Evolutionary conservation across 2,797 vertebrate genomes (phyloP).

Genomic region (Pristis pectinata): DNA sequence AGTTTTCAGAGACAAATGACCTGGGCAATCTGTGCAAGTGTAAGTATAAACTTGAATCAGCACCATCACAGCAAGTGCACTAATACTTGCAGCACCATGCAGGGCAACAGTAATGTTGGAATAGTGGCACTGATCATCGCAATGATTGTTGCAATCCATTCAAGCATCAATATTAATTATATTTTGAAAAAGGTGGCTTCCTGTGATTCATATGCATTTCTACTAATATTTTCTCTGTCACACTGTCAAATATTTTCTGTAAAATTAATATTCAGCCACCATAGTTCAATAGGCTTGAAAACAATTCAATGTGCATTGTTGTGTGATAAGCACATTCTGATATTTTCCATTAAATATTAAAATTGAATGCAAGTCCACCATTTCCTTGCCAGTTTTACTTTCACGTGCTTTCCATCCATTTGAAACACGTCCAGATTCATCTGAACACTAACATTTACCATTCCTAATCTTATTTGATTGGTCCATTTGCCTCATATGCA

Average conservation of each 20-base stretch:
- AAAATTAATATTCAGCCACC: not conserved
- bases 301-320: not conserved
- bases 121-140: too few relatives aligned
- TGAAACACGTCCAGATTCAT: not conserved
- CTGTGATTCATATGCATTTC: not conserved
- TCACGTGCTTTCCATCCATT: not conserved
- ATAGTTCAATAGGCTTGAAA: not conserved
- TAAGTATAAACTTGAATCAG: not conserved
- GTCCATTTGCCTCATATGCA: not conserved
- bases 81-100: not conserved
- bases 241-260: too few relatives aligned
- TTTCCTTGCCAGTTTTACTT: not conserved
- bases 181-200: not conserved
- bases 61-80: not conserved
- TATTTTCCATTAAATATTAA: not conserved
- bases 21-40: not conserved
- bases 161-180: not conserved
- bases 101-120: not conserved
- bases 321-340: not conserved
- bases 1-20: not conserved
- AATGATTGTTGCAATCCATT: not conserved
- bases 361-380: not conserved
- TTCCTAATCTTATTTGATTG: not conserved
- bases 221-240: not conserved
- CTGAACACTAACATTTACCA: not conserved